These are phyloP conservation scores for Habropoda laboriosa DNA, from an alignment of 1,140 invertebrate species.

Conservation along the genomic window DNA sequence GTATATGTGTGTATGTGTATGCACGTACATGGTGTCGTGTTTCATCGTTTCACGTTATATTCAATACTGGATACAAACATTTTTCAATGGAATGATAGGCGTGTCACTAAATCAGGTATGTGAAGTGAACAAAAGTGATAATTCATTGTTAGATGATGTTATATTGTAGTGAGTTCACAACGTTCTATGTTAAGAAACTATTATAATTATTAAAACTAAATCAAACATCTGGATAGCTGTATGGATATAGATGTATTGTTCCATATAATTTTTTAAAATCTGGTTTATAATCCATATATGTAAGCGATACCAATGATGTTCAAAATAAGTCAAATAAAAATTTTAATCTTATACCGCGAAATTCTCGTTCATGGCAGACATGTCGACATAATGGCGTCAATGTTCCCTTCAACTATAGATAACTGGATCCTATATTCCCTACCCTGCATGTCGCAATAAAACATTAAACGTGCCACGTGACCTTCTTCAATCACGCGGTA, in stretches of 20 bases:
- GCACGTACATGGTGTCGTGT: constrained; percentile 34
- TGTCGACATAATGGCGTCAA: constrained; percentile 67
- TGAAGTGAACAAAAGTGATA: background rate
- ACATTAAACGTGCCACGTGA: constrained; percentile 37
- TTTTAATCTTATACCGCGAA: constrained; percentile 36
- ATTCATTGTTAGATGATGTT: background rate
- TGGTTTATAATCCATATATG: background rate
- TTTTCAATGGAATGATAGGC: constrained; percentile 44
- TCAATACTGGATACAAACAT: constrained; percentile 40
- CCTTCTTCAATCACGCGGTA: constrained; percentile 40
- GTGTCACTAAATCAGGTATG: constrained; percentile 41
- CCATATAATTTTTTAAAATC: background rate
- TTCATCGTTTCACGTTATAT: constrained; percentile 32
- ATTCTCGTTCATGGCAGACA: constrained; percentile 59
- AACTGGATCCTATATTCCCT: constrained; percentile 54
- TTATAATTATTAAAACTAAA: background rate
- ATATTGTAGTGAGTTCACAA: background rate
- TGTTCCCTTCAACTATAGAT: constrained; percentile 51
- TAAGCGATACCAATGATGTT: background rate
- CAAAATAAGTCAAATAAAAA: background rate
- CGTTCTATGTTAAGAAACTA: background rate
- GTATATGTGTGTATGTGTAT: background rate
- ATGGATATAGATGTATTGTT: constrained; percentile 2
- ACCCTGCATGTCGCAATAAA: constrained; percentile 27
- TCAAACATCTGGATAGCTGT: constrained; percentile 21